Percentiles rank a stretch among this genome's conserved stretches.
Conservation (phyloP, 2,888 invertebrate species). For the Pandemis corylana region DNA sequence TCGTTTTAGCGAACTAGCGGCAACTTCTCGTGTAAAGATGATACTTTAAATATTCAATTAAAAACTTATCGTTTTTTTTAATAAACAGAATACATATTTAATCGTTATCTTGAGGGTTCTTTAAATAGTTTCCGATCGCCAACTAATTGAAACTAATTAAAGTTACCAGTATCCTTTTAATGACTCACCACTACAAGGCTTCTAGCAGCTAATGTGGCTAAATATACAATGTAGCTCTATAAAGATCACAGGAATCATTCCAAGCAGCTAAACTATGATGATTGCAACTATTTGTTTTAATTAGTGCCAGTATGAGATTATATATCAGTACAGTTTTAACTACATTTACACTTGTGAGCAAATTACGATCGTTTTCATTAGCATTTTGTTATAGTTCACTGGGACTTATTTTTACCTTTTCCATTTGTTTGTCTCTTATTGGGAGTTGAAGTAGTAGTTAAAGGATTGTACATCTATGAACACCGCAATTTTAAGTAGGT, state of each 20-base stretch:
- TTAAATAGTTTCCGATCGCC: not conserved
- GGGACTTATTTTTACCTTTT: not conserved
- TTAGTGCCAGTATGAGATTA: conserved; percentile 10
- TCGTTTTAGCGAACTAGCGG: too few relatives aligned
- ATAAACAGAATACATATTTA: too few relatives aligned
- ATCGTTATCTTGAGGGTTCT: not conserved
- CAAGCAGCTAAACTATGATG: conserved; percentile 32
- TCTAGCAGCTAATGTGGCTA: conserved; percentile 8
- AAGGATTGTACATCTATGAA: not conserved
- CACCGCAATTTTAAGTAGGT: not conserved
- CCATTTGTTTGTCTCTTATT: not conserved
- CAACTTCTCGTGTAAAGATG: too few relatives aligned
- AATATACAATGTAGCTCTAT: conserved; percentile 22
- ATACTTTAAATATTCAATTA: too few relatives aligned
- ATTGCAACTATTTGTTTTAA: conserved; percentile 33
- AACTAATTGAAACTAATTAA: not conserved
- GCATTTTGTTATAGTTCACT: conserved; percentile 13
- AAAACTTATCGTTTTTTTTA: too few relatives aligned
- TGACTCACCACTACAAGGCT: conserved; percentile 19
- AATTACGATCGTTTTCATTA: conserved; percentile 27
- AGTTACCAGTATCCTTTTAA: conserved; percentile 4
- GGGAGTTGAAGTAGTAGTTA: not conserved
- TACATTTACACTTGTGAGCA: conserved; percentile 20
- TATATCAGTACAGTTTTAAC: conserved; percentile 23
- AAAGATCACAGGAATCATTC: conserved; percentile 19